These are phyloP conservation scores for Epizoanthus rinbou DNA, from an alignment of 92 coral and sea anemone species.

Conservation along the genomic window DNA sequence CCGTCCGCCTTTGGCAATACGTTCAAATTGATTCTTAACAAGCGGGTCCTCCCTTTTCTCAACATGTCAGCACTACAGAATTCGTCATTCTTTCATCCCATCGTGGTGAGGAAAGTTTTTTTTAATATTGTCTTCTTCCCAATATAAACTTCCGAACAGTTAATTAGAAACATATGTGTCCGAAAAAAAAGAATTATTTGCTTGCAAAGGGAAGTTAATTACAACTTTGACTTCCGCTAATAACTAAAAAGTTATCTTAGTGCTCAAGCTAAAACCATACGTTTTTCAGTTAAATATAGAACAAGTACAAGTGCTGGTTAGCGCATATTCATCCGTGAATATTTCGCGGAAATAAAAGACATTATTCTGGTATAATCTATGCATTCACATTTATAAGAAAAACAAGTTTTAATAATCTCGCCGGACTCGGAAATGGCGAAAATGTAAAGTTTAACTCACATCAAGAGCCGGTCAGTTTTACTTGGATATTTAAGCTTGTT, in stretches of 20 bases:
- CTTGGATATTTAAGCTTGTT: constrained; percentile 29
- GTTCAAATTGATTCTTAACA: constrained; percentile 28
- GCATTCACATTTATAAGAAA: constrained; percentile 7
- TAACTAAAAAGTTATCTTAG: not conserved
- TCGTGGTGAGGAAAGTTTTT: not conserved
- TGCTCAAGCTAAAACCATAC: not conserved
- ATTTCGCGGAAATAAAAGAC: constrained; percentile 14
- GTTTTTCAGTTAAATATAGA: not conserved
- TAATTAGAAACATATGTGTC: constrained; percentile 41
- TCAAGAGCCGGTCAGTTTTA: constrained; percentile 16
- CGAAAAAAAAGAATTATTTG: constrained; percentile 14
- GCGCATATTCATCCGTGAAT: not conserved
- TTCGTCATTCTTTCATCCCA: not conserved
- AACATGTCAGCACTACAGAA: not conserved
- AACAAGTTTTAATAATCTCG: not conserved
- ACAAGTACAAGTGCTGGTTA: not conserved
- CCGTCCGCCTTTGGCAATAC: not conserved
- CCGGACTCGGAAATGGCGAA: constrained; percentile 5
- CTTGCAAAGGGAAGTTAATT: constrained; percentile 29
- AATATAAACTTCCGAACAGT: constrained; percentile 42
- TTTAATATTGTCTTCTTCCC: not conserved
- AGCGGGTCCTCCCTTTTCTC: constrained; percentile 11
- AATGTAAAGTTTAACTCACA: constrained; percentile 15
- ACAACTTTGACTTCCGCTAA: constrained; percentile 26
- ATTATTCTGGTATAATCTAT: not conserved